A percentile compares a stretch with the other conserved stretches of the same genome.
phyloP scores from a whole-genome alignment of 2,113 vertebrate genomes.

The Cnemophilus loriae region DNA sequence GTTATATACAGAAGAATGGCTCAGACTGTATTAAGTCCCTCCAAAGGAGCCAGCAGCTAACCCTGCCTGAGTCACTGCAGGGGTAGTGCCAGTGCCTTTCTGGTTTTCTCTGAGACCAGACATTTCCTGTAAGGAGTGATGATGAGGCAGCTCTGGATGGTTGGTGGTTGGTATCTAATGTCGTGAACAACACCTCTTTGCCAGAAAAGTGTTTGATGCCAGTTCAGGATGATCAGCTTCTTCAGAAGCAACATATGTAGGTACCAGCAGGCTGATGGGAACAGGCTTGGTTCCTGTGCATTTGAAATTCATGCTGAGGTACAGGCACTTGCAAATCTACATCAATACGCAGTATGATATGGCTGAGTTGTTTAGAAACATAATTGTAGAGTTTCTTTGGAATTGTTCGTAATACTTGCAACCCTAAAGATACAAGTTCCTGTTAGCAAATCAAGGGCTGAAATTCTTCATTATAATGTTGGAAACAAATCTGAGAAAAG shows the following conservation, averaged over 20 bases:
- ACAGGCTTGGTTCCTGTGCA: not conserved
- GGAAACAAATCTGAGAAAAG: not conserved
- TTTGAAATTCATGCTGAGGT: not conserved
- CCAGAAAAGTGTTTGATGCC: not conserved
- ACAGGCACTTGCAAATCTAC: not conserved
- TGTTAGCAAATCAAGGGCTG: not conserved
- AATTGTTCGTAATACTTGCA: not conserved
- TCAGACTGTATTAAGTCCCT: not conserved
- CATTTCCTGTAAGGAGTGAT: not conserved
- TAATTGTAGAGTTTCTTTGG: not conserved
- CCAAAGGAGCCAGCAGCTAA: not conserved
- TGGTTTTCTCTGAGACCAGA: not conserved
- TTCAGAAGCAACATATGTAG: not conserved
- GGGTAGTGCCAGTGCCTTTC: not conserved
- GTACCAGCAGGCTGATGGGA: not conserved
- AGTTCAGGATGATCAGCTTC: not conserved
- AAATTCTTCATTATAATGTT: not conserved
- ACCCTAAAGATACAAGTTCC: not conserved
- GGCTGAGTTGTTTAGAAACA: not conserved
- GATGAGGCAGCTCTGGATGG: not conserved
- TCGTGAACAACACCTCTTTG: not conserved
- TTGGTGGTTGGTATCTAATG: not conserved
- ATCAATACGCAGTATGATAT: not conserved
- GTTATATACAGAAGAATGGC: not conserved
- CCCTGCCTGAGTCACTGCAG: not conserved